Evolutionary conservation across 1,140 invertebrate species (phyloP).

Genomic region (Globodera ellingtonae): DNA sequence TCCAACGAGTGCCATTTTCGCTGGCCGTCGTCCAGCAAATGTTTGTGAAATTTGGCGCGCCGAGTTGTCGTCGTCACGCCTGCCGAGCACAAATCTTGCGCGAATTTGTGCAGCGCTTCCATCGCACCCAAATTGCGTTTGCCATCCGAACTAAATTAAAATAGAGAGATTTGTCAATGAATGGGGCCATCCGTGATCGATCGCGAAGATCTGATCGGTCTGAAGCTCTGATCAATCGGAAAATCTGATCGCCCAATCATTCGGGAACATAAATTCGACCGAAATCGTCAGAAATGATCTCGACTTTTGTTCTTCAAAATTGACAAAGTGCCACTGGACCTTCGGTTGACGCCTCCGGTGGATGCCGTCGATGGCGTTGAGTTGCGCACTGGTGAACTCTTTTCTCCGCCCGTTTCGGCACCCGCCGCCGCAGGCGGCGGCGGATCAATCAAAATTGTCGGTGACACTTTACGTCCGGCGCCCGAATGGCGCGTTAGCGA

Average conservation of each 20-base stretch:
- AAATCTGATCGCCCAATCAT: too few species aligned
- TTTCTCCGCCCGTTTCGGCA: slow-evolving; percentile 1
- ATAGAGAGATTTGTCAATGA: neutral
- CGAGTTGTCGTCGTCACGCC: neutral
- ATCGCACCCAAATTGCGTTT: slow-evolving; percentile 12
- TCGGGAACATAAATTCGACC: neutral
- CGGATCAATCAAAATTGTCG: neutral
- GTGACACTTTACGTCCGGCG: slow-evolving; percentile 14
- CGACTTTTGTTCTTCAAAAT: neutral
- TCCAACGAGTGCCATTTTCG: slow-evolving; percentile 27
- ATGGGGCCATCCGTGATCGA: neutral
- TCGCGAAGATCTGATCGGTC: too few species aligned
- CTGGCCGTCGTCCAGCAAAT: slow-evolving; percentile 10
- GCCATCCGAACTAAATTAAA: neutral
- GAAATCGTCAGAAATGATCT: neutral
- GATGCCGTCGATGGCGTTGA: neutral
- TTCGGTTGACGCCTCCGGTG: neutral
- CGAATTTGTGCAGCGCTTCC: slow-evolving; percentile 19
- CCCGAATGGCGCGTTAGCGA: neutral
- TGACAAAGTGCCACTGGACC: neutral
- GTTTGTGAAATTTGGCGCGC: slow-evolving; percentile 24
- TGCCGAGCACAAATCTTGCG: slow-evolving; percentile 20
- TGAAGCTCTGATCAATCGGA: too few species aligned
- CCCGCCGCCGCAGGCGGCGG: neutral
- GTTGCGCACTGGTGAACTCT: neutral